These are phyloP conservation scores for Cephus rjabovi DNA, from an alignment of 2,888 invertebrate species.

Conservation along the genomic window DNA sequence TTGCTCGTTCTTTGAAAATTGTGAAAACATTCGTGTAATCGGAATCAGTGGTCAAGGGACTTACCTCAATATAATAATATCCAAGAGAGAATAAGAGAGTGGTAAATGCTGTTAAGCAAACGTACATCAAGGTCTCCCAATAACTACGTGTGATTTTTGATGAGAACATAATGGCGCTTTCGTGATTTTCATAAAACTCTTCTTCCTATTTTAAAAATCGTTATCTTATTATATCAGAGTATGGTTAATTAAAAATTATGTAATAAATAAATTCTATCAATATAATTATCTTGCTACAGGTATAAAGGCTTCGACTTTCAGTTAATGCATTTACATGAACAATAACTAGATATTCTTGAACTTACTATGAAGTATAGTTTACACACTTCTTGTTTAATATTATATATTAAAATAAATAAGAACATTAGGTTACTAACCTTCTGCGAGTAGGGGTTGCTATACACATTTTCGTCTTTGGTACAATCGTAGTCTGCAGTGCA, in stretches of 20 bases:
- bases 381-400: background rate
- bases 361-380: background rate
- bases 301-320: background rate
- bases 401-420: background rate
- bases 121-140: slow-evolving; percentile 69
- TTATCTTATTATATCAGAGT: background rate
- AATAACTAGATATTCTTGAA: background rate
- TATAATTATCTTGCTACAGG: slow-evolving; percentile 29
- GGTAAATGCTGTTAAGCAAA: slow-evolving; percentile 77
- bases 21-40: background rate
- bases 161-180: slow-evolving; percentile 35
- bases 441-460: background rate
- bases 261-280: too few species aligned
- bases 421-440: background rate
- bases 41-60: slow-evolving; percentile 13
- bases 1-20: background rate
- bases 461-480: background rate
- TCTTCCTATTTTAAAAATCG: background rate
- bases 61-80: slow-evolving; percentile 79
- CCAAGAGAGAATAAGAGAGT: slow-evolving; percentile 80
- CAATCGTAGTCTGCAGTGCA: background rate
- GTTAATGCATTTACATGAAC: too few species aligned
- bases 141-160: slow-evolving; percentile 43
- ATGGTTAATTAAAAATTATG: too few species aligned
- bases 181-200: slow-evolving; percentile 23